Evolutionary conservation across 2,888 invertebrate species (phyloP).

Genomic region (Oligia fasciuncula): DNA sequence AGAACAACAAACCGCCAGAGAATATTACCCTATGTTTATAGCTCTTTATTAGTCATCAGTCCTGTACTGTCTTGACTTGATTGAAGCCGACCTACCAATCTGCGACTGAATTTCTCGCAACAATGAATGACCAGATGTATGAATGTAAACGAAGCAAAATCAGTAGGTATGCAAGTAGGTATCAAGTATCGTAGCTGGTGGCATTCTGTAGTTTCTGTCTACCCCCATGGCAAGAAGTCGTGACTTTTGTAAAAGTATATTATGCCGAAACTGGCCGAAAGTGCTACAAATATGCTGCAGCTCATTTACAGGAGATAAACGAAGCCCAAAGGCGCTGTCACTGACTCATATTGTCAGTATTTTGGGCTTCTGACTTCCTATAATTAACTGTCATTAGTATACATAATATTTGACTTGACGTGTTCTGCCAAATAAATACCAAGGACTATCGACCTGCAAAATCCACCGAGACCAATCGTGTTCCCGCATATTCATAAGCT

Average conservation of each 20-base stretch:
- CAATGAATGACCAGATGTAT: not conserved
- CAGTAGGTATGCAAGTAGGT: not conserved
- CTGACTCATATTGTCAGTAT: not conserved
- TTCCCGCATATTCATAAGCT: not conserved
- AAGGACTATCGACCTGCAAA: not conserved
- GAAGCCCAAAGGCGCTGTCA: not conserved
- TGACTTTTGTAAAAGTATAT: too few relatives aligned
- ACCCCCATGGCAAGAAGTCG: too few relatives aligned
- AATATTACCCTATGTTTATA: not conserved
- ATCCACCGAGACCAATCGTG: constrained; percentile 8
- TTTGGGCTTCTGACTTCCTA: not conserved
- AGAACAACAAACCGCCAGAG: not conserved
- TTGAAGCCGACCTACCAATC: too few relatives aligned
- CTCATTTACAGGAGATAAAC: not conserved
- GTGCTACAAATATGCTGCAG: not conserved
- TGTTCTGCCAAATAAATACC: not conserved
- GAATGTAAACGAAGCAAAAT: not conserved
- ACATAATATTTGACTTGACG: not conserved
- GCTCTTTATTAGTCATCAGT: not conserved
- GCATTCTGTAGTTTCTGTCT: not conserved
- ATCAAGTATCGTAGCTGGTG: not conserved
- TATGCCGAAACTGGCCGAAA: not conserved
- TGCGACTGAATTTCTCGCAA: not conserved
- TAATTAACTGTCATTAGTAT: not conserved
- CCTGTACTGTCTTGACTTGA: not conserved